phyloP scores from a whole-genome alignment of 2,888 invertebrate genomes.

The Andrena camellia region DNA sequence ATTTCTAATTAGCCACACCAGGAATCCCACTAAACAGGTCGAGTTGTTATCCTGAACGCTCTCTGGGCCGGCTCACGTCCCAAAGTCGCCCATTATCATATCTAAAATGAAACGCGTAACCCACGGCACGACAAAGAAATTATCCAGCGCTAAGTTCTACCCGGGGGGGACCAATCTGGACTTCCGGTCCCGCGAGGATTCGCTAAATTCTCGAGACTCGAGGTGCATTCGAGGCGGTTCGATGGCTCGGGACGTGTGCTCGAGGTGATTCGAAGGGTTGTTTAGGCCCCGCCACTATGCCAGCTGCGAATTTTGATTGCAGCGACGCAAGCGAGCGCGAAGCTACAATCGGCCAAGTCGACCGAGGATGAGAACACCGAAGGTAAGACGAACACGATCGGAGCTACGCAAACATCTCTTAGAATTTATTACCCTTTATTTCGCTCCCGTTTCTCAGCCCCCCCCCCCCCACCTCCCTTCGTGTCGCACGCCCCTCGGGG shows the following conservation, averaged over 20 bases:
- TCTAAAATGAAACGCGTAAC: too few relatives aligned
- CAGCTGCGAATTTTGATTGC: slow-evolving; percentile 85
- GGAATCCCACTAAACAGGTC: too few relatives aligned
- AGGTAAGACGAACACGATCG: slow-evolving; percentile 81
- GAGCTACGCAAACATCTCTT: slow-evolving; percentile 71
- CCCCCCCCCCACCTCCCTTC: too few relatives aligned
- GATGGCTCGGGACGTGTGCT: background rate
- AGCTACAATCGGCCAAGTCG: slow-evolving; percentile 85
- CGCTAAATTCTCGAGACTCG: background rate
- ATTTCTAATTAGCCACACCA: too few relatives aligned
- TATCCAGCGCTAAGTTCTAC: too few relatives aligned
- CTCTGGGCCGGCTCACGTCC: too few relatives aligned
- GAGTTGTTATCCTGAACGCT: too few relatives aligned
- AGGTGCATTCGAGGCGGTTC: background rate
- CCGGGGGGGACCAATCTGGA: too few relatives aligned
- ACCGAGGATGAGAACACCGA: slow-evolving; percentile 85
- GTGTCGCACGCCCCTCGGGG: slow-evolving; percentile 1
- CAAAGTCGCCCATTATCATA: too few relatives aligned
- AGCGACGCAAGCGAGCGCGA: slow-evolving; percentile 84
- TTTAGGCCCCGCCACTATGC: slow-evolving; percentile 70
- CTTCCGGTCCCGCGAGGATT: background rate
- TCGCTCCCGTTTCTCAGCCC: slow-evolving; percentile 55
- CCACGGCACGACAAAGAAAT: too few relatives aligned
- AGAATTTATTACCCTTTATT: slow-evolving; percentile 63
- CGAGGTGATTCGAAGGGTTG: background rate